These are phyloP conservation scores for Danio kyathit DNA, from an alignment of 2,797 vertebrate genomes.

Conservation along the genomic window DNA sequence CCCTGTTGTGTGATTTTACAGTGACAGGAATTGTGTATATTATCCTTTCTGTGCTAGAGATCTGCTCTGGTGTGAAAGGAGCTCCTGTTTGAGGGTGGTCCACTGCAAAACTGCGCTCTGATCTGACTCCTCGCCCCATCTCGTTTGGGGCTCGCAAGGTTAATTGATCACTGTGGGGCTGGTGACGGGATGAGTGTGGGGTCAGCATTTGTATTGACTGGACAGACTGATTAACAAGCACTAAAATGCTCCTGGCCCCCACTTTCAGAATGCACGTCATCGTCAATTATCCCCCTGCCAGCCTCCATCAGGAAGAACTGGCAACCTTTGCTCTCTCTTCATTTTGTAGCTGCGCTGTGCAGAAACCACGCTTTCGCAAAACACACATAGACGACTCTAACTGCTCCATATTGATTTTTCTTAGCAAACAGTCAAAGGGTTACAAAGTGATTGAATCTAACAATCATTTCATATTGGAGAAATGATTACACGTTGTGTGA, in stretches of 20 bases:
- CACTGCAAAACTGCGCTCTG: not conserved
- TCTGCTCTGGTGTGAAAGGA: not conserved
- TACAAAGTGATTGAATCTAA: slow-evolving; percentile 6
- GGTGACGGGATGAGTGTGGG: slow-evolving; percentile 43
- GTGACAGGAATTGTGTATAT: slow-evolving; percentile 19
- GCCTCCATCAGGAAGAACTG: slow-evolving; percentile 44
- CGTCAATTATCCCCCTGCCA: slow-evolving; percentile 63
- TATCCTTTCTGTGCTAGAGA: slow-evolving; percentile 3
- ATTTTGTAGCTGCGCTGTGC: slow-evolving; percentile 44
- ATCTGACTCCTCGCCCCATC: slow-evolving; percentile 27
- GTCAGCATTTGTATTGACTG: slow-evolving; percentile 63
- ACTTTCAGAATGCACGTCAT: slow-evolving; percentile 56
- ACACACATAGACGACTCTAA: slow-evolving; percentile 2
- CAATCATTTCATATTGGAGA: not conserved
- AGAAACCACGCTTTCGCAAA: slow-evolving; percentile 27
- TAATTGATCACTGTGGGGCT: slow-evolving; percentile 63
- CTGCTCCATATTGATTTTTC: slow-evolving; percentile 35
- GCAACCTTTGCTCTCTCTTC: slow-evolving; percentile 54
- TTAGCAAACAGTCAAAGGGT: slow-evolving; percentile 19
- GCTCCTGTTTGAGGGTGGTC: not conserved
- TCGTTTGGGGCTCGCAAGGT: slow-evolving; percentile 39
- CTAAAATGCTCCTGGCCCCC: slow-evolving; percentile 55
- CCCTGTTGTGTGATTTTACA: slow-evolving; percentile 29
- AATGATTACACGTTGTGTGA: not conserved
- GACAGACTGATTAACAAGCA: slow-evolving; percentile 66